Evolutionary conservation across 2,113 vertebrate species (phyloP), one percentile per base, ranked within the genome.

Genomic region (Saguinus midas): DNA sequence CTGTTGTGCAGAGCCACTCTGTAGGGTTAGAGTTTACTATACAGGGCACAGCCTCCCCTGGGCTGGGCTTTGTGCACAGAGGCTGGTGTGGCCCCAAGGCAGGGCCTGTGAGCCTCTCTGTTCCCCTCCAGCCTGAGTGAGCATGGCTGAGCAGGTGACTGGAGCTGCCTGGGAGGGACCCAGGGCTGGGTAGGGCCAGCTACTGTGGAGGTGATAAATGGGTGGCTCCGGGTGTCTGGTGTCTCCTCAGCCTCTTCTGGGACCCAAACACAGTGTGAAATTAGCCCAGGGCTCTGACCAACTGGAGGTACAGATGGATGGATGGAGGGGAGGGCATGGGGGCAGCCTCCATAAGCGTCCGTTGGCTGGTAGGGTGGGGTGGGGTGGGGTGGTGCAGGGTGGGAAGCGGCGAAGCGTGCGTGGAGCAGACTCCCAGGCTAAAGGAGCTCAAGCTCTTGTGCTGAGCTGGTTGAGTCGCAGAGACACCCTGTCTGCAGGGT

Each of bases 121-220:
- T 97, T 95, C n/a, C 89, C 78, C 52, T 73, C 79, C 10, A 90
- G 43, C 91, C 92, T 6, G 3, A 52, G 52, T 4, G 52, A 50
- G 50, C 13, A 50, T 52, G 13, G 70, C 75, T 29, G 37, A 40
- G 86, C 68, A 72, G 85, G 86, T 7, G 10, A 55, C 57, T 61
- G 32, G 72, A 75, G 85, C 81, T 25, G 76, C 90, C 91, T 25
- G 45, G 1, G 3, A 83, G 96, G 91, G 93, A 95, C 94, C 95
- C 79, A 85, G 13, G 86, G 70, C 82, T n/a, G 5, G n/a, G 75
- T 58, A 35, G 52, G n/a, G 61, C 80, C 18, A 3, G 97, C 97
- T 97, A 95, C 85, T 96, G 97, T 98, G 97, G 96, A 94, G 95
- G 95, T 90, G 98, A 98, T 98, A 98, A 98, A 99, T 98, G 97